These are phyloP conservation scores for Nephrotoma guestfalica DNA, from an alignment of 2,888 invertebrate genomes.

Conservation along the genomic window DNA sequence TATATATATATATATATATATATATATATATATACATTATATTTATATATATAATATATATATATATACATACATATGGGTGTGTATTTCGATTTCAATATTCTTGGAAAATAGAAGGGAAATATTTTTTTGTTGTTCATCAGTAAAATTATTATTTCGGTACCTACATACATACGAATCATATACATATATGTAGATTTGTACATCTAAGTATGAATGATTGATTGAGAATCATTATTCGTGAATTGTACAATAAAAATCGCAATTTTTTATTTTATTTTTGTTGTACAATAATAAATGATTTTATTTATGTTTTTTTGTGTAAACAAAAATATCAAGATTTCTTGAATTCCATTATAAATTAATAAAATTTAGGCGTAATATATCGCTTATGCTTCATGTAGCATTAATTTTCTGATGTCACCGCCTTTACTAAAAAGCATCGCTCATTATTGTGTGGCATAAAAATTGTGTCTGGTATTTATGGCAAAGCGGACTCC, in stretches of 20 bases:
- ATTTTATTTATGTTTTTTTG: neutral
- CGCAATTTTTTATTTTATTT: neutral
- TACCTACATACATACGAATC: neutral
- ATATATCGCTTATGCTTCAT: neutral
- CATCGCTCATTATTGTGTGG: neutral
- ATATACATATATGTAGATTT: neutral
- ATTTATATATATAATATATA: too few relatives aligned
- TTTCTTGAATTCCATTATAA: neutral
- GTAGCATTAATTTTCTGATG: neutral
- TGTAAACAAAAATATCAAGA: neutral
- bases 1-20: too few relatives aligned
- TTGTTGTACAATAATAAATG: neutral
- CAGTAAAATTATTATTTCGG: neutral
- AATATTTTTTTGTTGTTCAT: neutral
- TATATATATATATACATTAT: too few relatives aligned
- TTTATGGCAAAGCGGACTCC: neutral
- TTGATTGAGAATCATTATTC: neutral
- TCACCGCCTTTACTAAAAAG: neutral
- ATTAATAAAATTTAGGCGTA: neutral
- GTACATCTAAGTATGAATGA: neutral
- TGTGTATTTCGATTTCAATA: neutral
- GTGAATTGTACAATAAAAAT: neutral
- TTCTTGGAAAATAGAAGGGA: neutral
- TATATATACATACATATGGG: neutral
- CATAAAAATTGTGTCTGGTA: neutral